Percentiles rank a stretch among this genome's conserved stretches.
These are phyloP conservation scores for Eupeodes latifasciatus DNA, from an alignment of 2,888 invertebrate species.

Conservation along the genomic window DNA sequence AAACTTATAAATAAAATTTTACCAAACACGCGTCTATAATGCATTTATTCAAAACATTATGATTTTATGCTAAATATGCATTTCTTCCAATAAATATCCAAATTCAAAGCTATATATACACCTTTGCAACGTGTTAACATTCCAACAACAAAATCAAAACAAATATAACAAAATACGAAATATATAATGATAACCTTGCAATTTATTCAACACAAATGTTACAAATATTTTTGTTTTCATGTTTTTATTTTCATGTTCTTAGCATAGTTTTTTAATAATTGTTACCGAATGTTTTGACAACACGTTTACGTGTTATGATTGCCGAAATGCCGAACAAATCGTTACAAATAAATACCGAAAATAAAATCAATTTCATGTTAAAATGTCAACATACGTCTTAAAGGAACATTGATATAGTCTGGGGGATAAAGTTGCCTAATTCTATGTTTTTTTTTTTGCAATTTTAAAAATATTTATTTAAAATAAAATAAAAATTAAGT, in stretches of 20 bases:
- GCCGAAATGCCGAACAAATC: slow-evolving; percentile 23
- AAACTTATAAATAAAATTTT: slow-evolving; percentile 21
- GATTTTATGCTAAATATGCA: slow-evolving; percentile 21
- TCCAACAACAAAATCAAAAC: slow-evolving; percentile 2
- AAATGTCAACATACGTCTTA: neutral
- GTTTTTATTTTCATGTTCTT: neutral
- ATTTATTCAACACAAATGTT: neutral
- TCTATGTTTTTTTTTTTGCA: too few relatives aligned
- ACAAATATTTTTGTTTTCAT: neutral
- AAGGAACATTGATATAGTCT: neutral
- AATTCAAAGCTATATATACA: neutral
- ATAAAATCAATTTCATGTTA: slow-evolving; percentile 6
- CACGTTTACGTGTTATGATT: slow-evolving; percentile 24
- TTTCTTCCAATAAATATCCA: neutral
- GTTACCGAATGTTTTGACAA: slow-evolving; percentile 37
- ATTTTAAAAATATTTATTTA: too few relatives aligned
- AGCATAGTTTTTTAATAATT: neutral
- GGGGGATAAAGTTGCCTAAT: neutral
- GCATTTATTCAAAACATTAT: neutral
- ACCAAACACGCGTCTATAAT: neutral
- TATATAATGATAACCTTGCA: neutral
- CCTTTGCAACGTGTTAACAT: slow-evolving; percentile 19
- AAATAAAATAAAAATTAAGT: too few relatives aligned
- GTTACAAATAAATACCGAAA: neutral
- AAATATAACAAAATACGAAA: neutral